Base-by-base conservation (phyloP, 2,797 vertebrate genomes). In the Tachyglossus aculeatus region DNA sequence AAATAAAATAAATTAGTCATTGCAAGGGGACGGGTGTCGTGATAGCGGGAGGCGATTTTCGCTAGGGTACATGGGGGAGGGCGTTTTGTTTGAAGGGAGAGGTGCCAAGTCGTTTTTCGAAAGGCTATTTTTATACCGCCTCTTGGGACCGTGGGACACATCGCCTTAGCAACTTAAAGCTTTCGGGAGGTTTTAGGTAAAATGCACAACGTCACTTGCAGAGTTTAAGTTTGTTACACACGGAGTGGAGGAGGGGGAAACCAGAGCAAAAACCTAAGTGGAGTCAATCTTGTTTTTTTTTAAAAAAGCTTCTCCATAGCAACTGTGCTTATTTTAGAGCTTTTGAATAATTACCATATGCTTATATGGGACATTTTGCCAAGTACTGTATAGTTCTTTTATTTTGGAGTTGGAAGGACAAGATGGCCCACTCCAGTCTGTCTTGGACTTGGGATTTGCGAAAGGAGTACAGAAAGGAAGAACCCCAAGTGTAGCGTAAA, bases 181-280 rank as follows among this genome's bases (percentile, higher is more conserved):
- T 82, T 87, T 78, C 81, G 82, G 72, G n/a, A n/a, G 59, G 45
- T 76, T 77, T 70, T 9, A 62, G 43, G 71, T 67, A 5, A 77
- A 69, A 80, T 80, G 88, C 80, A 86, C 87, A 79, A 59, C 13
- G 84, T 78, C 84, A 78, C 80, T 78, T 53, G 66, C 48, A 66
- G 85, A 83, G 25, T 80, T 87, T 83, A 71, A 55, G 68, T 15
- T 50, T 62, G 59, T 67, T 77, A 73, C 68, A 79, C 67, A 83
- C 79, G 72, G 75, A 52, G 50, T 51, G 21, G 67, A 77, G 13
- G 22, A 41, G 74, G 76, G 58, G 73, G 21, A 64, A 65, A 62
- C 41, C 36, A 73, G 71, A 44, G 57, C 72, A 73, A 47, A 45
- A 54, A 29, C 32, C 21, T 13, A 38, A 57, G 58, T 48, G 67